phyloP scores from a whole-genome alignment of 2,797 vertebrate species.

The Pseudomugil tenellus region DNA sequence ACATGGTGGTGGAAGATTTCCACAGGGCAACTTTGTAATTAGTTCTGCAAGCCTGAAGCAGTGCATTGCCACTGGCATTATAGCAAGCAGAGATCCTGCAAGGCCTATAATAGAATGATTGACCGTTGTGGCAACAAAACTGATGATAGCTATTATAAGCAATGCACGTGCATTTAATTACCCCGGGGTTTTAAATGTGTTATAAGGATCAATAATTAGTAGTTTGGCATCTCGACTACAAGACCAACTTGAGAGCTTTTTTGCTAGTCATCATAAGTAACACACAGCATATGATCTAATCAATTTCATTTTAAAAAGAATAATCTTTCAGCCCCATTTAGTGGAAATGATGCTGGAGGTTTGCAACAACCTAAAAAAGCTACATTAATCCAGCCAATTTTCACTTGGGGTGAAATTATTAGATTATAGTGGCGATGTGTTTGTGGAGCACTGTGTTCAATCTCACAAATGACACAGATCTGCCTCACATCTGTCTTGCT shows the following conservation, averaged over 20 bases:
- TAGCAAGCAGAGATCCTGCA: constrained; percentile 75
- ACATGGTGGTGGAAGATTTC: constrained; percentile 77
- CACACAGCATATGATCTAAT: constrained; percentile 9
- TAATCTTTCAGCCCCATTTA: too few species aligned
- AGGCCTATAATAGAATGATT: constrained; percentile 80
- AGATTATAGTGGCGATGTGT: background rate
- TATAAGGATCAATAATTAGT: constrained; percentile 82
- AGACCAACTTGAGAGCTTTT: constrained; percentile 37
- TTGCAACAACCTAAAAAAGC: too few species aligned
- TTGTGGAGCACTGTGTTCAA: too few species aligned
- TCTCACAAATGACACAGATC: too few species aligned
- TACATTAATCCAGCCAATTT: too few species aligned
- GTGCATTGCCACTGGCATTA: constrained; percentile 73
- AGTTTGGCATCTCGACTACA: constrained; percentile 69
- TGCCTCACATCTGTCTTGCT: background rate
- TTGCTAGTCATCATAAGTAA: constrained; percentile 33
- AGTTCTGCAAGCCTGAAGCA: constrained; percentile 79
- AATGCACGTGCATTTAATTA: constrained; percentile 79
- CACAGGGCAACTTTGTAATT: constrained; percentile 84
- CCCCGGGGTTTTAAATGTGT: constrained; percentile 78
- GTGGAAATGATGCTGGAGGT: too few species aligned
- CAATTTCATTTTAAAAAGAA: background rate
- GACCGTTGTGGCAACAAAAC: constrained; percentile 75
- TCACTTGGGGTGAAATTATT: too few species aligned
- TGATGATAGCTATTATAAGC: constrained; percentile 80